Evolutionary conservation across 2,113 vertebrate species (phyloP).

Genomic region (Cyprinodon variegatus): DNA sequence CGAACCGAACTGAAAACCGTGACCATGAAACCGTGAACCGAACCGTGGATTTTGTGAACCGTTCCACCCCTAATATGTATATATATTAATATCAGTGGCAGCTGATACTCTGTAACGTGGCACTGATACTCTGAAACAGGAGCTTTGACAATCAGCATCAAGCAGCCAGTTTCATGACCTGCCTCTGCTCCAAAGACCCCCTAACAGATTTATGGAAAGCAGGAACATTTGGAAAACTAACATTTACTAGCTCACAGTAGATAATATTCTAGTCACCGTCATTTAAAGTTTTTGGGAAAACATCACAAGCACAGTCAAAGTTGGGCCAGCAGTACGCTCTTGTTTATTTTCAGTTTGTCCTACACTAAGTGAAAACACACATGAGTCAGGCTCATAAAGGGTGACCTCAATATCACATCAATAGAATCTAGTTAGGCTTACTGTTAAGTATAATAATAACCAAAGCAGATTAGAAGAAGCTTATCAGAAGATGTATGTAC

Average conservation of each 20-base stretch:
- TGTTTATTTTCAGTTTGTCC: conserved; percentile 12
- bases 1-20: no score
- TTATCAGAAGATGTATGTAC: neutral
- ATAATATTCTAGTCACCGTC: conserved; percentile 38
- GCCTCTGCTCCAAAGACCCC: no score
- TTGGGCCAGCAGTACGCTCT: conserved; percentile 2
- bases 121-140: no score
- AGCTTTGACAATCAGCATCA: no score
- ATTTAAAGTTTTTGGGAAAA: conserved; percentile 20
- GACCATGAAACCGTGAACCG: no score
- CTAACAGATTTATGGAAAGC: neutral
- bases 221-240: conserved; percentile 32
- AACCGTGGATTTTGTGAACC: no score
- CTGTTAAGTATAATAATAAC: neutral
- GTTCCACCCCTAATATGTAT: no score
- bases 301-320: conserved; percentile 16
- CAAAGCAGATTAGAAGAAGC: neutral
- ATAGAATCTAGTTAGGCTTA: neutral
- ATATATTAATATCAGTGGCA: no score
- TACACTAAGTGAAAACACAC: conserved; percentile 5
- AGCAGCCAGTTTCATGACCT: no score
- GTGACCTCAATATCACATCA: conserved; percentile 7
- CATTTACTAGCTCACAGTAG: conserved; percentile 40
- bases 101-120: no score
- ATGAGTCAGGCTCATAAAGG: conserved; percentile 26